phyloP scores from a whole-genome alignment of 2,113 vertebrate species.

The Cryptotis parvus region DNA sequence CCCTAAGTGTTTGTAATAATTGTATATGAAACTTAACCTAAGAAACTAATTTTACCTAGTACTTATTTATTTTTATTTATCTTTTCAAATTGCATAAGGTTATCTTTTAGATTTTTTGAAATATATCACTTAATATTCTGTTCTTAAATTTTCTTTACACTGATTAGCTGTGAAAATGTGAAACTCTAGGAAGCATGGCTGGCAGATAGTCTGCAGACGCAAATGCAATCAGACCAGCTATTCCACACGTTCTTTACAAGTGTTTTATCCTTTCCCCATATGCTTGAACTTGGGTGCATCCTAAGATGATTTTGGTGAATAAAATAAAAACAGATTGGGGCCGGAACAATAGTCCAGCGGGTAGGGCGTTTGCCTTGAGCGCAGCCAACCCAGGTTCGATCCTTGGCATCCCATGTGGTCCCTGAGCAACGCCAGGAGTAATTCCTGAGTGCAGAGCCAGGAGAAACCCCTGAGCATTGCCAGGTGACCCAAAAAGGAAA shows the following conservation, averaged over 20 bases:
- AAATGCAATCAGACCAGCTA: background rate
- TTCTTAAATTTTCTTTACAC: conserved; percentile 1
- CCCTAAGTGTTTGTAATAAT: background rate
- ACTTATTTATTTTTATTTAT: background rate
- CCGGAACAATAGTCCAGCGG: too few relatives aligned
- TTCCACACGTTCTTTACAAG: background rate
- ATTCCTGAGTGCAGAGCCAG: too few relatives aligned
- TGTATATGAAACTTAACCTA: background rate
- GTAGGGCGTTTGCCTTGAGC: too few relatives aligned
- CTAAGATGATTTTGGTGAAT: background rate
- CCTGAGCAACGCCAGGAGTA: too few relatives aligned
- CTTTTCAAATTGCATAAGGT: conserved; percentile 24
- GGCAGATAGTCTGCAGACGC: background rate
- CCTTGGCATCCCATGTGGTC: too few relatives aligned
- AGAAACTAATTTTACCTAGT: background rate
- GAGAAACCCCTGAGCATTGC: too few relatives aligned
- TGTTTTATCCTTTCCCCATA: background rate
- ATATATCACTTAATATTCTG: background rate
- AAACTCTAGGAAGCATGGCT: background rate
- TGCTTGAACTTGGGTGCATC: background rate
- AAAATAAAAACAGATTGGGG: background rate
- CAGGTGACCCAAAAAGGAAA: too few relatives aligned
- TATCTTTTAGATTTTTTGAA: background rate
- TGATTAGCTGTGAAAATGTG: background rate
- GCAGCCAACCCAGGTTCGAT: too few relatives aligned